Evolutionary conservation across 23 tunicate genomes (phyloP).

Genomic region (Halocynthia roretzi): DNA sequence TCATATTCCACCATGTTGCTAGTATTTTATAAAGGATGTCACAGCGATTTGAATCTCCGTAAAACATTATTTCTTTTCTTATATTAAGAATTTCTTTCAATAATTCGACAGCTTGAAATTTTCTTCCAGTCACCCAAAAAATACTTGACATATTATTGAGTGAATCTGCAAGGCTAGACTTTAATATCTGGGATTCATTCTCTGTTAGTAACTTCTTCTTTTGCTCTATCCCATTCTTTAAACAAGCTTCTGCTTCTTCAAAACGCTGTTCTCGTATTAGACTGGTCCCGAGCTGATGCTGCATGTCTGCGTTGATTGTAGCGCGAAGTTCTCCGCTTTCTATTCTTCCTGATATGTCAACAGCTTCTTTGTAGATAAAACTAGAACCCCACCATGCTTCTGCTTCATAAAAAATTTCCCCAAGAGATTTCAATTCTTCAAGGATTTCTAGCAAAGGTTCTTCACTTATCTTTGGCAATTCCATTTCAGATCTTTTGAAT

Average conservation of each 20-base stretch:
- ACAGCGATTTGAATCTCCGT: background rate
- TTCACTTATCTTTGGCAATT: background rate
- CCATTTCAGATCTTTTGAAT: background rate
- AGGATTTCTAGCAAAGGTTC: background rate
- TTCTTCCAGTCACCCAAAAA: conserved; percentile 7
- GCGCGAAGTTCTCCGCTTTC: background rate
- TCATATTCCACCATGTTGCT: conserved; percentile 10
- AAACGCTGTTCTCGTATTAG: background rate
- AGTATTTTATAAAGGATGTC: conserved; percentile 2
- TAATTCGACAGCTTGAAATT: background rate
- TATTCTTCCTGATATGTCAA: background rate
- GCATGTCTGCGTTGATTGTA: background rate
- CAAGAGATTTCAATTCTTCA: conserved; percentile 4
- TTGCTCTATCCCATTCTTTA: background rate
- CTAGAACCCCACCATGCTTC: background rate
- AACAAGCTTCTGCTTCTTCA: conserved; percentile 5
- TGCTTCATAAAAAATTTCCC: conserved; percentile 1
- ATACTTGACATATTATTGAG: conserved; percentile 4
- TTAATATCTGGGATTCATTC: background rate
- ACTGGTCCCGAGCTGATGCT: conserved; percentile 9
- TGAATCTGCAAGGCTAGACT: conserved; percentile 9
- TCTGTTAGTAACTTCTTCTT: background rate
- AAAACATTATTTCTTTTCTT: conserved; percentile 19
- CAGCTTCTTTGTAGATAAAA: conserved; percentile 17
- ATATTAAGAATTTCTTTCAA: conserved; percentile 1